These are phyloP conservation scores for Sinodicranocentrus sp. DNA, from an alignment of 2,888 invertebrate genomes.

Conservation along the genomic window DNA sequence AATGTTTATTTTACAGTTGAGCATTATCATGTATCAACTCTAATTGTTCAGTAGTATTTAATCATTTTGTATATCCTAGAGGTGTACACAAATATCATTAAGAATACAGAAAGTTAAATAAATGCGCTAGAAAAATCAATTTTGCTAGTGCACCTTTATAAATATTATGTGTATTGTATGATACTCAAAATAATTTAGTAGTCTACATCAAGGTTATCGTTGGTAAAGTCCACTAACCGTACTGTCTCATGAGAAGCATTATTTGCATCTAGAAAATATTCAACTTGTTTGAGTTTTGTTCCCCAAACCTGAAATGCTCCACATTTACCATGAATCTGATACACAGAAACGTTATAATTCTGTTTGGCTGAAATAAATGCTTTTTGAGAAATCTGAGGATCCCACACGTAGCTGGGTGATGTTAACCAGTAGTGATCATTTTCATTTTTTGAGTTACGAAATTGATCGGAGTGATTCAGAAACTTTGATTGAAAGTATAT, in stretches of 20 bases:
- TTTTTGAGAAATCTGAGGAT: not conserved
- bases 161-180: too few species aligned
- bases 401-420: constrained; percentile 25
- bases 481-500: constrained; percentile 18
- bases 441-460: not conserved
- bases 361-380: not conserved
- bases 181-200: too few species aligned
- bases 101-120: too few species aligned
- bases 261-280: not conserved
- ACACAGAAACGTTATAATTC: not conserved
- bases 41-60: too few species aligned
- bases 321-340: constrained; percentile 28
- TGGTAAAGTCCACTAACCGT: constrained; percentile 11
- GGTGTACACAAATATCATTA: too few species aligned
- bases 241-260: not conserved
- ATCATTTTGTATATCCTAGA: too few species aligned
- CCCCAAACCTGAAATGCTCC: constrained; percentile 35
- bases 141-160: too few species aligned
- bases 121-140: too few species aligned
- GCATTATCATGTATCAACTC: too few species aligned
- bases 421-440: not conserved
- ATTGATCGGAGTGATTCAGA: not conserved
- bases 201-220: not conserved
- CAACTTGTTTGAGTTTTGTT: constrained; percentile 12
- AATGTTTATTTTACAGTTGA: too few species aligned